Base-by-base conservation (phyloP, 2,797 vertebrate genomes). In the Pangasius mekongensis region DNA sequence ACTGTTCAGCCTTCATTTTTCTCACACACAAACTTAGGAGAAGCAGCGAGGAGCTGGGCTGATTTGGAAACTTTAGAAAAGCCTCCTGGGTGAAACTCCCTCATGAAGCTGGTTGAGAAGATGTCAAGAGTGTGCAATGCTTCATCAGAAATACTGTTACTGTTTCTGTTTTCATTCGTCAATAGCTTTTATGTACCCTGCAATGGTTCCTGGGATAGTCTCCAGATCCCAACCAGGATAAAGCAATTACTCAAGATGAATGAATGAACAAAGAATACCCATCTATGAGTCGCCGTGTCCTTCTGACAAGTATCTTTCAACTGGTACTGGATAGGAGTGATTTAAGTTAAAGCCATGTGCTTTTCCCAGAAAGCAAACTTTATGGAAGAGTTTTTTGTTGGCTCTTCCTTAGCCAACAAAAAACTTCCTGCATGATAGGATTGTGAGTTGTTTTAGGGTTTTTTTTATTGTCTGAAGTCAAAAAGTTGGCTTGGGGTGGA, bases 361-460 rank as follows among this genome's bases (percentile, higher is more conserved):
- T 96, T 97, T 96, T 95, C 96, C 91, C 93, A 91, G 86, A 92
- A 92, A 85, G 66, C 86, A 88, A 91, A 74, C 90, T 92, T 93
- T n/a, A n/a, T n/a, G n/a, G n/a, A n/a, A n/a, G n/a, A n/a, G n/a
- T n/a, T n/a, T n/a, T n/a, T n/a, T n/a, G n/a, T n/a, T n/a, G n/a
- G n/a, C n/a, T n/a, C n/a, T n/a, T n/a, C n/a, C n/a, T n/a, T n/a
- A n/a, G n/a, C n/a, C 92, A 92, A 69, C 67, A 30, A 78, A 93
- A 93, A 94, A 94, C 92, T 91, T 93, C 95, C 89, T 96, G 96
- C 96, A 96, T 94, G 94, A 96, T 36, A 95, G 95, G 94, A 96
- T 95, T 93, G 93, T 95, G 95, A 95, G 94, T 95, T 77, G 27
- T 49, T 71, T 39, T 33, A 69, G 14, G 14, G 14, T 11, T 64